A percentile compares a stretch with the other conserved stretches of the same genome.
Evolutionary conservation across 1,140 invertebrate species (phyloP).

Genomic region (Reticulitermes speratus): DNA sequence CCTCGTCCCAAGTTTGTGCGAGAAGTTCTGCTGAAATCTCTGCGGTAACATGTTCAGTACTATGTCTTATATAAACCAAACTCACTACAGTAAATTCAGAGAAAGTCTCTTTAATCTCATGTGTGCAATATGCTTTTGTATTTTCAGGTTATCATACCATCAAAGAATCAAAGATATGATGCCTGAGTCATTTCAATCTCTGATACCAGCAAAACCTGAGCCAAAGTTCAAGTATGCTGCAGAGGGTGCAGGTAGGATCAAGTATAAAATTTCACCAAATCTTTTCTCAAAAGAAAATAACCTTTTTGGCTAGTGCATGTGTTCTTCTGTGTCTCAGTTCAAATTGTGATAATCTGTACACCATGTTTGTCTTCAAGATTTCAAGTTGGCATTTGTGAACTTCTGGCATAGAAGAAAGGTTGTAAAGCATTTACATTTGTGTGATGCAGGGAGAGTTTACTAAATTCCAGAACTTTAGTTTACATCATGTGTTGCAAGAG

Average conservation of each 20-base stretch:
- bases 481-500: too few relatives aligned
- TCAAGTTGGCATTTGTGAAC: too few relatives aligned
- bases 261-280: neutral
- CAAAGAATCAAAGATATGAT: constrained; percentile 90
- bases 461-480: too few relatives aligned
- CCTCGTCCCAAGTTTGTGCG: constrained; percentile 95
- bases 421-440: too few relatives aligned
- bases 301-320: neutral
- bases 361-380: neutral
- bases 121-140: constrained; percentile 28
- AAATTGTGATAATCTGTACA: neutral
- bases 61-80: neutral
- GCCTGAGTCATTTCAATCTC: constrained; percentile 78
- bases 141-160: constrained; percentile 87
- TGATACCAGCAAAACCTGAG: constrained; percentile 77
- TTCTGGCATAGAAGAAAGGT: too few relatives aligned
- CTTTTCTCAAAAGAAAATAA: neutral
- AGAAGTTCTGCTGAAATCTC: constrained; percentile 87
- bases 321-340: neutral
- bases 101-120: neutral
- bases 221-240: constrained; percentile 80
- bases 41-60: constrained; percentile 64
- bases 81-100: neutral
- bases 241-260: constrained; percentile 72
- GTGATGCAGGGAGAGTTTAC: too few relatives aligned